phyloP scores from a whole-genome alignment of 2,888 invertebrate genomes.

The Campoplex nolae region DNA sequence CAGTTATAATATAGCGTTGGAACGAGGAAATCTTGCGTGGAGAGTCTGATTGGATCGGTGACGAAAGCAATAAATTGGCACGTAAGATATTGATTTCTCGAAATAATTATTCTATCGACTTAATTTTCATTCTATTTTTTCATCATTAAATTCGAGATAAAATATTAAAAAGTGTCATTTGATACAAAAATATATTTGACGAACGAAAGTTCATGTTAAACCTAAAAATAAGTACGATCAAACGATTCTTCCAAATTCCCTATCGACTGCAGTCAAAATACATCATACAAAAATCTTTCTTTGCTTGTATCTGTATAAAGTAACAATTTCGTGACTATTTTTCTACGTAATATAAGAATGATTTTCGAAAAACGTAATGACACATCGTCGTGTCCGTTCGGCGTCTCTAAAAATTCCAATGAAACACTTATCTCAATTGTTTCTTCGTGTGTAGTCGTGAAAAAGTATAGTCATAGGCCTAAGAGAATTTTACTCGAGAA shows the following conservation, averaged over 20 bases:
- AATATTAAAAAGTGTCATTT: neutral
- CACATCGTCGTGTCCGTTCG: neutral
- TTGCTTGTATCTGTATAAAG: neutral
- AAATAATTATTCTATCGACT: neutral
- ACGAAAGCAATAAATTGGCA: neutral
- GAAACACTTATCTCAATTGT: neutral
- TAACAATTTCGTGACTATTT: neutral
- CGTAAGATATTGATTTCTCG: neutral
- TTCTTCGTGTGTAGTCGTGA: neutral
- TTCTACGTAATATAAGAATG: neutral
- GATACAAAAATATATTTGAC: constrained; percentile 17
- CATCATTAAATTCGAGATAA: neutral
- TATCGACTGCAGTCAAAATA: neutral
- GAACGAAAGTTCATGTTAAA: neutral
- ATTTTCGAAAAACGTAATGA: neutral
- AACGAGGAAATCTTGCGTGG: neutral
- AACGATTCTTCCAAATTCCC: neutral
- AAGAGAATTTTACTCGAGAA: neutral
- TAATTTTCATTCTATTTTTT: neutral
- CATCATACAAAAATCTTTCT: neutral
- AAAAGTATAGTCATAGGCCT: constrained; percentile 2
- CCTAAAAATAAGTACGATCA: neutral
- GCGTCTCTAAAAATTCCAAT: neutral
- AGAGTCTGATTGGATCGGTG: neutral
- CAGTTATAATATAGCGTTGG: neutral